Evolutionary conservation across 2,797 vertebrate genomes (phyloP).

Genomic region (Pangasius sanitwongsei): DNA sequence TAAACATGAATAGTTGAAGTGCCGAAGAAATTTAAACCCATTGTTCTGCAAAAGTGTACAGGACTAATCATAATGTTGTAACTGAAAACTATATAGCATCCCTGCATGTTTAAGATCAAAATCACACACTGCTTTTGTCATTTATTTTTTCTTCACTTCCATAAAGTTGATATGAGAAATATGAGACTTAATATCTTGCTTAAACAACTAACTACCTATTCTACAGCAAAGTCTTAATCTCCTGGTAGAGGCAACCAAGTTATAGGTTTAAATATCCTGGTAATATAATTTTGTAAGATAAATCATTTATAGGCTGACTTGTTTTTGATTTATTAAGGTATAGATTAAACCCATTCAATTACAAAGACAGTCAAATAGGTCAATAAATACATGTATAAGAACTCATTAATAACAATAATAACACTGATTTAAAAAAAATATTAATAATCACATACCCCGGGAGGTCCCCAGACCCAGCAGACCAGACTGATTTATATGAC

Average conservation of each 20-base stretch:
- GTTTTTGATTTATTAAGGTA: not conserved
- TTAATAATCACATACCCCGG: not conserved
- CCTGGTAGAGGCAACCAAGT: not conserved
- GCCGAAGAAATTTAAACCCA: not conserved
- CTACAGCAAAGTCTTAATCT: not conserved
- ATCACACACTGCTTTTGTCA: not conserved
- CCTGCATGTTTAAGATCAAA: not conserved
- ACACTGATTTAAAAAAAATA: not conserved
- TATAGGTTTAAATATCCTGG: not conserved
- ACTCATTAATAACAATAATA: not conserved
- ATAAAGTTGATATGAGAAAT: not conserved
- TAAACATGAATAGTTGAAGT: not conserved
- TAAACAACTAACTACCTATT: not conserved
- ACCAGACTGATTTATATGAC: slow-evolving; percentile 9
- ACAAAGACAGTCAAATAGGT: not conserved
- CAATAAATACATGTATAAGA: not conserved
- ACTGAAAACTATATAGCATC: not conserved
- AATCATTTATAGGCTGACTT: not conserved
- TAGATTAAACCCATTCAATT: not conserved
- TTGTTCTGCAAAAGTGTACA: not conserved
- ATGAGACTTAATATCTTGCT: not conserved
- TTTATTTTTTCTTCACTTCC: too few species aligned
- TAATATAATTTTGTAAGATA: not conserved
- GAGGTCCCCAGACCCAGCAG: too few species aligned
- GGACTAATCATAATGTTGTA: not conserved